Evolutionary conservation across 2,888 invertebrate genomes (phyloP), one percentile per base, ranked within the genome.

Genomic region (Meliscaeva auricollis): DNA sequence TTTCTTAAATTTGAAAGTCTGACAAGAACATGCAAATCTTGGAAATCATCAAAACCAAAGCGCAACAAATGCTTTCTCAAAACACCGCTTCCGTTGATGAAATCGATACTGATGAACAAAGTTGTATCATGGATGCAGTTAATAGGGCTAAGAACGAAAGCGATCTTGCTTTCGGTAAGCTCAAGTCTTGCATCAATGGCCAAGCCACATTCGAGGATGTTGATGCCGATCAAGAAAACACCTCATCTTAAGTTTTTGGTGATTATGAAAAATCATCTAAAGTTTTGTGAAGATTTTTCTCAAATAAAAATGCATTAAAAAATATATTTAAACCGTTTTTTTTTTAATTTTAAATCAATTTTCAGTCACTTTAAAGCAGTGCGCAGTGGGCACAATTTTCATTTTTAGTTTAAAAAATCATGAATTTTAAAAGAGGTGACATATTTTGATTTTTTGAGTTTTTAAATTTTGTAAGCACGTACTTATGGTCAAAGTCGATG

Each of bases 21-120:
- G 44, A 72, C 2, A 70, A 6, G 62, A 22, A 77, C 9, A 52
- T 60, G 3, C 15, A 30, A 22, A 11, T 70, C 11, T 15, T 77
- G 3, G 69, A 70, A 1, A 15, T 11, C 15, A 77, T 77, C n/a
- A 69, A n/a, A 1, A 58, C 1, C 13, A 13, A 20, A 35, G 2
- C 58, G 6, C 6, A 20, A 13, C 0, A 58, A 11, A 13, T 20
- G 3, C 1, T 35, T 2, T 0, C 13, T 3, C 5, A 38, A 0
- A 58, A 13, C 5, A 1, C 9, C 0, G 1, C 13, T 4, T 6
- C 1, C 1, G 58, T 58, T 58, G 7, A 17, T 20, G 0, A 2
- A 0, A 58, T 58, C 38, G 13, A 17, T 6, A 0, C 3, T 20
- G 7, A 58, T 20, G 58, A 58, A 9, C 11, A 58, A 2, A 7